Evolutionary conservation across 2,113 vertebrate species (phyloP), one percentile per base, ranked within the genome.

Genomic region (Neolamprologus longior): DNA sequence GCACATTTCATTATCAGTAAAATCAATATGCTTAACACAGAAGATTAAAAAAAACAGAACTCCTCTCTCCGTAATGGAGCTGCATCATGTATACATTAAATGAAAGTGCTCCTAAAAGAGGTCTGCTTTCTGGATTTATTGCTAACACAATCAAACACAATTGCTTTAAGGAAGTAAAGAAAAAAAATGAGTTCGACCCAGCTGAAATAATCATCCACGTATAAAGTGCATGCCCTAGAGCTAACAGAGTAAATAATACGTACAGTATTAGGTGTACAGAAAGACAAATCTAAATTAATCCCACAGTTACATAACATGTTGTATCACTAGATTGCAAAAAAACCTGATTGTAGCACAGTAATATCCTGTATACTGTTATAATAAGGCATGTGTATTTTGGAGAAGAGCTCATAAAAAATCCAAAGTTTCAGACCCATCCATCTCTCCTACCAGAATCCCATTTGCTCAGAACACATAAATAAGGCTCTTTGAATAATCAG

Each of bases 401-500:
- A 50, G 45, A 78, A 52, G 24, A 33, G 28, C 73, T 78, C 73
- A 52, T 78, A 78, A 52, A 33, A 78, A 33, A 78, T 52, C 73
- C 45, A 78, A 52, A 33, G 45, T 78, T 78, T 78, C 73, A 33
- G 73, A 3, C 7, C 73, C 26, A 78, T 78, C 73, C 45, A 78
- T 78, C 73, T 78, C 73, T 78, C 45, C 10, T 78, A 12, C 45
- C 45, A 52, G 73, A 52, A 78, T 78, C 73, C 73, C 73, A 78
- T 78, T 78, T 52, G 4, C 73, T 78, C 73, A 52, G 73, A n/a
- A 78, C 73, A 78, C 73, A 78, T 78, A 78, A 52, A 78, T 78
- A 78, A 78, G 45, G 26, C 73, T 78, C 73, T 78, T 78, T 78
- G 45, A 78, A 78, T 78, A 78, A 78, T 78, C 73, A 78, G 21